Percentiles rank a stretch among this genome's conserved stretches.
phyloP scores from a whole-genome alignment of 2,113 vertebrate genomes.

The Acrocephalus kingi region DNA sequence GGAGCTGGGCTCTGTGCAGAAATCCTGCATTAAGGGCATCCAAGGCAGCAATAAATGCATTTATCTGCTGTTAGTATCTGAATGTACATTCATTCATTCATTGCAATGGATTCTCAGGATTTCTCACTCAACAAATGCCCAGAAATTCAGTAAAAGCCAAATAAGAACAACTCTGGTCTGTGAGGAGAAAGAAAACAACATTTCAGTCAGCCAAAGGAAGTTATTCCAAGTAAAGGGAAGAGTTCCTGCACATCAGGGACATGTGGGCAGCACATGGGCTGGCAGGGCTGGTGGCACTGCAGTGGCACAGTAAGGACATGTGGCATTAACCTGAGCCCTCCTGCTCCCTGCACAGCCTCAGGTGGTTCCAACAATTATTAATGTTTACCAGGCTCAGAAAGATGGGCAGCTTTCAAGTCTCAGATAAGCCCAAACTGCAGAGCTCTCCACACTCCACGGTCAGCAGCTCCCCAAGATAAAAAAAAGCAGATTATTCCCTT shows the following conservation, averaged over 20 bases:
- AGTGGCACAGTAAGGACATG: background rate
- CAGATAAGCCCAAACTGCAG: background rate
- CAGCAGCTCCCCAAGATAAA: background rate
- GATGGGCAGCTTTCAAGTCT: background rate
- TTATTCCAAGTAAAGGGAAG: background rate
- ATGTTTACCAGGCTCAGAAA: background rate
- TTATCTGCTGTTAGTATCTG: background rate
- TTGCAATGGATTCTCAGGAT: background rate
- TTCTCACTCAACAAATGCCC: background rate
- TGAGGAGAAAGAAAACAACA: background rate
- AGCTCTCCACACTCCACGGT: background rate
- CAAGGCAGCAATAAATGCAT: background rate
- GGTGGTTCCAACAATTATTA: background rate
- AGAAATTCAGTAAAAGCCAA: conserved; percentile 4
- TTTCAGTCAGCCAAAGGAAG: background rate
- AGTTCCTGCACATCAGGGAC: conserved; percentile 11
- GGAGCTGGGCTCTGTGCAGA: background rate
- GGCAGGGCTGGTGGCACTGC: background rate
- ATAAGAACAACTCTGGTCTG: background rate
- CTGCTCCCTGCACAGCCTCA: background rate
- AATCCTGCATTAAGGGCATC: background rate
- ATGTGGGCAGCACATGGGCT: conserved; percentile 37
- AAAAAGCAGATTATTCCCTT: background rate
- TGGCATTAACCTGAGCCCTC: background rate
- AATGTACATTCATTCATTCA: background rate